phyloP scores from a whole-genome alignment of 64 coral and sea anemone genomes.

The Montipora foliosa region DNA sequence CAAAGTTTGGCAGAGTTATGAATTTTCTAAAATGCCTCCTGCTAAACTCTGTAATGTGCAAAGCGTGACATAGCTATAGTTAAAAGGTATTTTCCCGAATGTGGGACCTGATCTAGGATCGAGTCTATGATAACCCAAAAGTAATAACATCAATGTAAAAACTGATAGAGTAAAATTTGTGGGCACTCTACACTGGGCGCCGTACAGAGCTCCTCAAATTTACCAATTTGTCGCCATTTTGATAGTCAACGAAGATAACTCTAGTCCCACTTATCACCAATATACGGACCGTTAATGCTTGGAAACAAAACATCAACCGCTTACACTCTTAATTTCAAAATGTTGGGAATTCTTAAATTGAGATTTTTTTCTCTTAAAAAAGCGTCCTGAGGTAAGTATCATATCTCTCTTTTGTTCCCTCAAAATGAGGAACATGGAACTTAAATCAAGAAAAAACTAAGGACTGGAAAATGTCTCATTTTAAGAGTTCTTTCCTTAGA shows the following conservation, averaged over 20 bases:
- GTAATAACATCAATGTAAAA: too few species aligned
- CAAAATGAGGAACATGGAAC: conserved; percentile 20
- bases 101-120: too few species aligned
- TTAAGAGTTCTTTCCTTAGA: not conserved
- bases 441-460: not conserved
- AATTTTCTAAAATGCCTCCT: too few species aligned
- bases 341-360: conserved; percentile 3
- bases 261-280: conserved; percentile 26
- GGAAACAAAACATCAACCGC: conserved; percentile 30
- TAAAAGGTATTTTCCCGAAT: too few species aligned
- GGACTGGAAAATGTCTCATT: conserved; percentile 6
- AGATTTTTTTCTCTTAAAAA: conserved; percentile 21
- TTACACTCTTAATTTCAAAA: conserved; percentile 19
- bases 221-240: conserved; percentile 50
- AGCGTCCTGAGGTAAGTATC: conserved; percentile 13
- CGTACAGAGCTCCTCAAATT: conserved; percentile 32
- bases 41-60: too few species aligned
- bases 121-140: too few species aligned
- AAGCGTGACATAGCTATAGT: too few species aligned
- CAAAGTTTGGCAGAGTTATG: too few species aligned
- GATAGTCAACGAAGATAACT: conserved; percentile 35
- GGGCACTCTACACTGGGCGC: conserved; percentile 29
- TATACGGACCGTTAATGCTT: conserved; percentile 35
- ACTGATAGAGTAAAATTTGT: not conserved
- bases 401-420: not conserved